These are phyloP conservation scores for Borostomias antarcticus DNA, from an alignment of 2,797 vertebrate species.

Conservation along the genomic window DNA sequence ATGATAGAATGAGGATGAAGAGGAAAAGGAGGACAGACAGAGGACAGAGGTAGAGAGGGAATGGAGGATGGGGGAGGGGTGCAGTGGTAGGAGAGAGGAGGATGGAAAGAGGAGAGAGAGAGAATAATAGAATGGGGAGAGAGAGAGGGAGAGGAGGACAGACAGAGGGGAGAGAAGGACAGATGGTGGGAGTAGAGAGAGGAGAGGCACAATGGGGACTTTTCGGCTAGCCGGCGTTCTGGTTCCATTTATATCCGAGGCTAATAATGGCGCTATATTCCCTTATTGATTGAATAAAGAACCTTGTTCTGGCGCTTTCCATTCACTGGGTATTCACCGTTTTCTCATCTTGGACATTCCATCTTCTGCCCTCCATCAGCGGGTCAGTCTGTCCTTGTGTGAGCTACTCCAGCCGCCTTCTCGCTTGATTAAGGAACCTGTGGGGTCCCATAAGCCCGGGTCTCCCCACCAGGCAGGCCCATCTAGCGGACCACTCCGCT, in stretches of 20 bases:
- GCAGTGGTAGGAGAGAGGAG: background rate
- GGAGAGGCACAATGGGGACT: background rate
- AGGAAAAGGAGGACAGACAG: background rate
- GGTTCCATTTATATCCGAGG: background rate
- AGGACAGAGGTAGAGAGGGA: background rate
- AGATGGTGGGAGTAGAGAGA: background rate
- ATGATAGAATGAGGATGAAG: background rate
- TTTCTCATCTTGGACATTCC: slow-evolving; percentile 4
- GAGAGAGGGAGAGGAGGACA: too few species aligned
- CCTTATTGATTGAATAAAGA: background rate
- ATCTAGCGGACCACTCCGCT: slow-evolving; percentile 36
- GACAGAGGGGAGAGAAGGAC: background rate
- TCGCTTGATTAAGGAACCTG: background rate
- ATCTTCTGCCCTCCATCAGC: slow-evolving; percentile 13
- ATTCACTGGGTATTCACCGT: slow-evolving; percentile 7
- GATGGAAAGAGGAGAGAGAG: background rate
- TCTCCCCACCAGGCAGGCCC: background rate
- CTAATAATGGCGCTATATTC: background rate
- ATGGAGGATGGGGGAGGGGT: too few species aligned
- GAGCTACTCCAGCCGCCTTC: background rate
- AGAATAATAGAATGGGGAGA: background rate
- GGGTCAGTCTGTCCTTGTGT: background rate
- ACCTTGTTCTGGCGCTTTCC: slow-evolving; percentile 2
- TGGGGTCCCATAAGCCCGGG: background rate
- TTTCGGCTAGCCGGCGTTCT: background rate